Conservation (phyloP, 1,140 invertebrate species). For the Pentalonia nigronervosa region DNA sequence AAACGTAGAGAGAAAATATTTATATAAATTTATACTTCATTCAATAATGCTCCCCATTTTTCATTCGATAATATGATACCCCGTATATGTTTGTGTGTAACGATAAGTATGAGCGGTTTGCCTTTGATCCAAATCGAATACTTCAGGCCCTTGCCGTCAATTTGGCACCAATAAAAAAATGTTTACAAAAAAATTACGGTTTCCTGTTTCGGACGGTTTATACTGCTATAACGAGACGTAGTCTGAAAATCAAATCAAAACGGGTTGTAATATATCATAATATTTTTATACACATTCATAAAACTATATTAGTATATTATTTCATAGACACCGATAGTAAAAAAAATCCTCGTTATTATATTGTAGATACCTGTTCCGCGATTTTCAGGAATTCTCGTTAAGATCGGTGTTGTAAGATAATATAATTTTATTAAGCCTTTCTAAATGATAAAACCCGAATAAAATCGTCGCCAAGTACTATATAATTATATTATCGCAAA, state of each 20-base stretch:
- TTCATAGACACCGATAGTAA: background rate
- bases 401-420: background rate
- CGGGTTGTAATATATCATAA: background rate
- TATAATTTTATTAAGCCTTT: background rate
- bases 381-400: background rate
- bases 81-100: background rate
- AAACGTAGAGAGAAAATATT: background rate
- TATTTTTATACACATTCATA: background rate
- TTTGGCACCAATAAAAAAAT: background rate
- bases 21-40: background rate
- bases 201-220: background rate
- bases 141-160: background rate
- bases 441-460: background rate
- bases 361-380: background rate
- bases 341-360: constrained; percentile 5
- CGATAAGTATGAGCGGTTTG: background rate
- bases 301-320: background rate
- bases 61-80: background rate
- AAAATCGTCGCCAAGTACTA: background rate
- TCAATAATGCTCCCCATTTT: background rate
- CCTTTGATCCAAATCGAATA: background rate
- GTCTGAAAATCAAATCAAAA: background rate
- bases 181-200: background rate
- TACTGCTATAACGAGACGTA: background rate
- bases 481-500: constrained; percentile 11